These are phyloP conservation scores for Dromaius novaehollandiae DNA, from an alignment of 2,113 vertebrate species.

Conservation along the genomic window DNA sequence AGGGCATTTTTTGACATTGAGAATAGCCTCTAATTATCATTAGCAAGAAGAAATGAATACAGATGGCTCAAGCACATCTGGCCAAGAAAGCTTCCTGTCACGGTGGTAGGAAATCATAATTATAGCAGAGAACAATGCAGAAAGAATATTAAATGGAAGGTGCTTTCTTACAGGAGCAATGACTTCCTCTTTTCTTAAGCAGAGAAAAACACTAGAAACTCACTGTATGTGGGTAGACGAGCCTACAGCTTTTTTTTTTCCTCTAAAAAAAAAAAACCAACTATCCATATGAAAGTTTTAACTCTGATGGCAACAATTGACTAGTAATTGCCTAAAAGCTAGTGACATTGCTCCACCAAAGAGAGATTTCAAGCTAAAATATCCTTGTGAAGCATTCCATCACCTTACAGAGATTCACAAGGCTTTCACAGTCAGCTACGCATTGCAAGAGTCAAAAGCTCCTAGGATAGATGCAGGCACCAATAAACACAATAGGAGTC, in stretches of 20 bases:
- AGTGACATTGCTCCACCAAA: background rate
- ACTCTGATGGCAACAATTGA: background rate
- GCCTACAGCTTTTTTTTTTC: background rate
- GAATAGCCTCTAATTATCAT: background rate
- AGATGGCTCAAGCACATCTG: background rate
- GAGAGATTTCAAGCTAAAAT: background rate
- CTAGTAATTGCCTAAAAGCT: background rate
- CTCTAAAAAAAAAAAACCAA: background rate
- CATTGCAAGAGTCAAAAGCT: accelerated
- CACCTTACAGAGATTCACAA: background rate
- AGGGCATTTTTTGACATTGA: background rate
- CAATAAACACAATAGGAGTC: background rate
- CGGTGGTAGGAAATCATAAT: background rate
- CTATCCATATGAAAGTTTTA: background rate
- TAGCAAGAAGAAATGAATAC: background rate
- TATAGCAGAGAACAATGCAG: background rate
- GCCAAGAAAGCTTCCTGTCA: background rate
- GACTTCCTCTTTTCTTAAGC: background rate
- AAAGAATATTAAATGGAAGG: background rate
- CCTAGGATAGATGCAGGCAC: background rate
- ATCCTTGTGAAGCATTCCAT: background rate
- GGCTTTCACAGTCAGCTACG: background rate
- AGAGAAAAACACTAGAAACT: background rate
- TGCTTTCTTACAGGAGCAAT: background rate
- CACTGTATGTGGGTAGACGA: background rate